Base-by-base conservation (phyloP, 2,113 vertebrate species). In the Sula dactylatra region DNA sequence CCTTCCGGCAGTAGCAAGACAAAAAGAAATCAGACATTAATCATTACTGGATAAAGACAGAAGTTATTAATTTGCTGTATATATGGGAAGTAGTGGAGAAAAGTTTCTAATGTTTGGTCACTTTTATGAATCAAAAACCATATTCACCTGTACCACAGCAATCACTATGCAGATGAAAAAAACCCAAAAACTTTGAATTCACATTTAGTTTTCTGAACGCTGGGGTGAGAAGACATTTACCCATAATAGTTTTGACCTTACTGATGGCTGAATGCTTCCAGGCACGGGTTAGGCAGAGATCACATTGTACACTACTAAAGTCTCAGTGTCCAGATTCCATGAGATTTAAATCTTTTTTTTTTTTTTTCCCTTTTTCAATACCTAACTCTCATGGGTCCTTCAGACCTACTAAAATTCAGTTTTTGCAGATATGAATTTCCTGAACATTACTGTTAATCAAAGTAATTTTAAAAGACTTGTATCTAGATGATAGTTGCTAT, bases 21-120 rank as follows among this genome's bases (percentile, higher is more conserved):
- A 93, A 84, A 96, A 93, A 95, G 73, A 90, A 95, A 91, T 36
- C 54, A 93, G 47, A 74, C 13, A 82, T 91, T 96, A 92, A 92
- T 85, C 93, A 94, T n/a, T 31, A 91, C 40, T 65, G 52, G 34
- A 86, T 34, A 88, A 86, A 88, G 42, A 78, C 44, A 81, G 31
- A 95, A 71, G 5, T 70, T 86, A 69, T 5, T 74, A 47, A 84
- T 69, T 85, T 77, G 5, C 27, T 71, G 7, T 64, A 67, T 20
- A 73, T 42, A 52, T 6, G 38, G 14, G 59, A 86, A 88, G 5
- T 10, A 88, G 64, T 34, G 61, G 36, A 87, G 61, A 66, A 4
- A 86, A 70, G 6, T 86, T 96, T 74, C 18, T 86, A 70, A 74
- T 12, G 8, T 49, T 45, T 55, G 21, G 13, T 74, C 34, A 72